Conservation (phyloP, 2,113 vertebrate genomes). For the Apeltes quadracus region DNA sequence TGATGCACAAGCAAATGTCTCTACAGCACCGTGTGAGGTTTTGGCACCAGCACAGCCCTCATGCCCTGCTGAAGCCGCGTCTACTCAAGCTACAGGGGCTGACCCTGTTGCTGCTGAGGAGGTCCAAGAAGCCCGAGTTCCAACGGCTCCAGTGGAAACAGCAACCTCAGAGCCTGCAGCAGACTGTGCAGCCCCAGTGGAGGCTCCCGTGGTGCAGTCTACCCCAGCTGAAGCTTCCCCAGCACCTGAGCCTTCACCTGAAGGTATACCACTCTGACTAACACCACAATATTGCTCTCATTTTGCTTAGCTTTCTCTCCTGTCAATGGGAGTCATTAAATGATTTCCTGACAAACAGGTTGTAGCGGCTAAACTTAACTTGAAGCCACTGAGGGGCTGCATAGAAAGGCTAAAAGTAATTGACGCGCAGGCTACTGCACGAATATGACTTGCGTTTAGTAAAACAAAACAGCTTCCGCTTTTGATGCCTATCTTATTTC, state of each 20-base stretch:
- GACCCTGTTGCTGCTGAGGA: no score
- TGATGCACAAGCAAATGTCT: slow-evolving; percentile 16
- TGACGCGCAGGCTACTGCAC: no score
- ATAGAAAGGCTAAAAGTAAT: no score
- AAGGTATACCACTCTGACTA: slow-evolving; percentile 44
- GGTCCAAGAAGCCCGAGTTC: neutral
- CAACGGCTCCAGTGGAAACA: slow-evolving; percentile 13
- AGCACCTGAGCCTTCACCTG: slow-evolving; percentile 31
- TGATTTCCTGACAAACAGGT: slow-evolving; percentile 39
- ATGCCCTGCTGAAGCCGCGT: neutral
- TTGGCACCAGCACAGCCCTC: neutral
- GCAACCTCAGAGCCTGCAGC: no score
- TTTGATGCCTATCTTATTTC: no score
- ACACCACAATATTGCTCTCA: neutral
- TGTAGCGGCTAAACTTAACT: no score
- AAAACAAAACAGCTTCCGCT: no score
- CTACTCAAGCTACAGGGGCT: neutral
- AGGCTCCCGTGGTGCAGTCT: slow-evolving; percentile 25
- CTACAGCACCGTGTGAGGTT: slow-evolving; percentile 9
- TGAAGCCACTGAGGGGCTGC: no score
- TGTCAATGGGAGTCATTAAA: neutral
- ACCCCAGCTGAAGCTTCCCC: slow-evolving; percentile 26
- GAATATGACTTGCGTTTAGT: no score
- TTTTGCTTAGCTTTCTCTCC: neutral
- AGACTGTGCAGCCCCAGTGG: slow-evolving; percentile 8